phyloP scores from a whole-genome alignment of 2,888 invertebrate species.

The Acheta domesticus region DNA sequence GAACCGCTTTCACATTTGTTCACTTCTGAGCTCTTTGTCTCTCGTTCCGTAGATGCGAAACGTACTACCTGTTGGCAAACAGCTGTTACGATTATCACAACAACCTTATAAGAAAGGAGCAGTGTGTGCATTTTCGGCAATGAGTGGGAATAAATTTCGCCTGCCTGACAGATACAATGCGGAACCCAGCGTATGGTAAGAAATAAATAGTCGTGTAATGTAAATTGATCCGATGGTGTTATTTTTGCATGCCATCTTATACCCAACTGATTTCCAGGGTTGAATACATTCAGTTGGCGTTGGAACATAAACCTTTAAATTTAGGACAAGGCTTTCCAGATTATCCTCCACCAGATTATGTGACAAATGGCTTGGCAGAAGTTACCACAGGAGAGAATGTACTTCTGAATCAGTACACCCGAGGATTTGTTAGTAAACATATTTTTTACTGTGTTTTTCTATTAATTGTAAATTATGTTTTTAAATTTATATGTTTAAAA shows the following conservation, averaged over 20 bases:
- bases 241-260: not conserved
- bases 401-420: constrained; percentile 85
- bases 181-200: constrained; percentile 80
- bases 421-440: constrained; percentile 77
- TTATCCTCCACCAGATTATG: constrained; percentile 79
- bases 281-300: constrained; percentile 80
- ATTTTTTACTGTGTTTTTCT: not conserved
- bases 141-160: constrained; percentile 55
- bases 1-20: not conserved
- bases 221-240: constrained; percentile 24
- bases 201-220: constrained; percentile 32
- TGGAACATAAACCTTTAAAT: constrained; percentile 83
- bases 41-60: constrained; percentile 27
- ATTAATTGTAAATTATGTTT: not conserved
- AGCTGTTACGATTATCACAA: constrained; percentile 24
- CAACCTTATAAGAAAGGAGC: not conserved
- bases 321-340: constrained; percentile 96
- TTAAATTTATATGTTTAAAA: not conserved
- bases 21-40: not conserved
- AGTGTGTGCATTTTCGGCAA: constrained; percentile 23
- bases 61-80: constrained; percentile 25
- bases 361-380: constrained; percentile 70
- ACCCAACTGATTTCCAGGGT: constrained; percentile 62
- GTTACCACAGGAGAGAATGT: constrained; percentile 67
- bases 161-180: constrained; percentile 67